Percentiles rank a stretch among this genome's conserved stretches.
These are phyloP conservation scores for Microtus oregoni DNA, from an alignment of 2,113 vertebrate genomes.

Conservation along the genomic window DNA sequence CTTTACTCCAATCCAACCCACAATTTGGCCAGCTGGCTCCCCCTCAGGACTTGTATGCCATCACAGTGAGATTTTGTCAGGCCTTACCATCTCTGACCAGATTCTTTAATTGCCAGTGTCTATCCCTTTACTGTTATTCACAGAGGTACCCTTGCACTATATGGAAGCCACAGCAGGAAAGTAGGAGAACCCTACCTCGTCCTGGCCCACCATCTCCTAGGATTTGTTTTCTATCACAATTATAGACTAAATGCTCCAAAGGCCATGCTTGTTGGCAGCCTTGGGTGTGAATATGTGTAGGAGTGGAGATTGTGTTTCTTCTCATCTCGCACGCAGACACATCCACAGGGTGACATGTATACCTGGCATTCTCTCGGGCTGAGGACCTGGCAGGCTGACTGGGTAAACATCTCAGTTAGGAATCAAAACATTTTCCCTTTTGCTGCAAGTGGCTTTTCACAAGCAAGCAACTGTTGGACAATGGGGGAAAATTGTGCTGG, in stretches of 20 bases:
- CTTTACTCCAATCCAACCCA: not conserved
- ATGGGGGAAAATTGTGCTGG: not conserved
- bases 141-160: accelerated
- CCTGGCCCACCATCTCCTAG: accelerated
- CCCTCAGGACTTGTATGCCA: not conserved
- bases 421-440: slow-evolving; percentile 68
- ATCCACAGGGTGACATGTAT: not conserved
- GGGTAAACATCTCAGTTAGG: slow-evolving; percentile 62
- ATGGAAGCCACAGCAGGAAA: not conserved
- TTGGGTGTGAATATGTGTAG: not conserved
- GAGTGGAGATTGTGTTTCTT: not conserved
- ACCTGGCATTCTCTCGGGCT: not conserved
- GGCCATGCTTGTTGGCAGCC: not conserved
- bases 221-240: not conserved
- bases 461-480: slow-evolving; percentile 8
- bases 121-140: accelerated
- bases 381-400: slow-evolving; percentile 29
- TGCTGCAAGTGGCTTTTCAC: not conserved
- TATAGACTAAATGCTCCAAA: not conserved
- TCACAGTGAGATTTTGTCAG: not conserved
- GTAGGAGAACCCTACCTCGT: not conserved
- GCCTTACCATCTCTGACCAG: not conserved
- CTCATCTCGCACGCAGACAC: not conserved
- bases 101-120: accelerated
- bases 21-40: not conserved